A percentile compares a stretch with the other conserved stretches of the same genome.
Conservation (phyloP, 2,797 vertebrate genomes). For the Mionectes olivaceus region DNA sequence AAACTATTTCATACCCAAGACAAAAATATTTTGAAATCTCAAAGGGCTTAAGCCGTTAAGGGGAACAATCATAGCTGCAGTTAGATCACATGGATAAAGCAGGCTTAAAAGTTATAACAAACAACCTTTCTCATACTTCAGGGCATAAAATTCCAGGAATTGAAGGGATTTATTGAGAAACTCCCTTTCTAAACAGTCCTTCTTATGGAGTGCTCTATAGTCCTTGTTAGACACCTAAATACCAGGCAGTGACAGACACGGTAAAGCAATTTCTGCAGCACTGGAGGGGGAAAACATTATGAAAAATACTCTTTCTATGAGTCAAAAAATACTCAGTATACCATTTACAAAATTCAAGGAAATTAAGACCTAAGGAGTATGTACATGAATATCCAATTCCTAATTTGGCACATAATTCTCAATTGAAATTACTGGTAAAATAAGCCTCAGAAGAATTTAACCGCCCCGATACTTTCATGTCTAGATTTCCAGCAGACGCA, state of each 20-base stretch:
- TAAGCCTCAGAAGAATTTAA: not conserved
- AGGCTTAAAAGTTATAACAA: not conserved
- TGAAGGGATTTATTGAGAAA: not conserved
- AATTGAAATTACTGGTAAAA: not conserved
- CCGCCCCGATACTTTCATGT: not conserved
- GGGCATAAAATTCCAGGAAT: not conserved
- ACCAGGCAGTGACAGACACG: not conserved
- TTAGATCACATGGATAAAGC: not conserved
- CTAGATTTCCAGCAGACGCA: not conserved
- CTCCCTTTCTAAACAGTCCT: not conserved
- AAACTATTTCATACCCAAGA: not conserved
- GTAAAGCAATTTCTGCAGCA: not conserved
- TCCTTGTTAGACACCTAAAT: not conserved
- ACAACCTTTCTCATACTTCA: not conserved
- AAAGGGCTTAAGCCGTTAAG: not conserved
- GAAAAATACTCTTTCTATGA: not conserved
- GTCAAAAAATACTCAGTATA: not conserved
- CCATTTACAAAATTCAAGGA: not conserved
- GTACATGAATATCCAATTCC: not conserved
- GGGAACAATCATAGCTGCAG: not conserved
- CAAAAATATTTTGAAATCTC: not conserved
- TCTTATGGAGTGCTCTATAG: not conserved
- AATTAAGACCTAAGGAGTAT: not conserved
- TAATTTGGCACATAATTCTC: slow-evolving; percentile 4
- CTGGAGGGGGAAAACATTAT: not conserved